Evolutionary conservation across 2,113 vertebrate species (phyloP), one percentile per base, ranked within the genome.

Genomic region (Symphodus melops): DNA sequence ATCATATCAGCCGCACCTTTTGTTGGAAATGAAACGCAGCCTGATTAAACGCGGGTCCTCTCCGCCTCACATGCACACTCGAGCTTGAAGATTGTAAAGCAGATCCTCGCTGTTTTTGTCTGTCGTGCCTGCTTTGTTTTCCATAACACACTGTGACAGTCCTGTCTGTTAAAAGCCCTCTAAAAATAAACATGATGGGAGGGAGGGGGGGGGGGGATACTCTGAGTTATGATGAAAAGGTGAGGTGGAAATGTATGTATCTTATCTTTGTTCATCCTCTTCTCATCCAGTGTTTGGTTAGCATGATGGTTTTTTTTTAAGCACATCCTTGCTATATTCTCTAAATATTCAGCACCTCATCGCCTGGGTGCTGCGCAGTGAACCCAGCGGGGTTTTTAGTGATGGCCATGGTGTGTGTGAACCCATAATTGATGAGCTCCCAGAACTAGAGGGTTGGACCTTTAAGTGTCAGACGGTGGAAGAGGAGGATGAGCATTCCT

Each of bases 401-500:
- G 6, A 7, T 10, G 71, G 54, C 58, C 12, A 14, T 9, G 8
- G 49, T 49, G 37, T 61, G 65, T 75, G 33, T 56, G 57, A 71
- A 74, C 61, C 37, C 53, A 63, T 81, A 75, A 88, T 67, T 79
- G 81, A 84, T 63, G 68, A 79, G 81, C 76, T 61, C 58, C 65
- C 23, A 48, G 55, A 82, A 81, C 56, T 1, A 48, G 57, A 4
- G 28, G 73, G 68, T 72, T 68, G 83, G 73, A 77, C 77, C 81
- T 84, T 84, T 84, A 82, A 81, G 83, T 86, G 84, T 85, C 78
- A 79, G 83, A 74, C 25, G 52, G 41, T 59, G 69, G 60, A 57
- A 79, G 83, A 87, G 65, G 70, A 76, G 70, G 69, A 75, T 63
- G 85, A 87, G 74, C 82, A 77, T 86, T 70, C 77, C 72, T 59